These are phyloP conservation scores for Onthophagus sagittarius DNA, from an alignment of 2,888 invertebrate genomes.

Conservation along the genomic window DNA sequence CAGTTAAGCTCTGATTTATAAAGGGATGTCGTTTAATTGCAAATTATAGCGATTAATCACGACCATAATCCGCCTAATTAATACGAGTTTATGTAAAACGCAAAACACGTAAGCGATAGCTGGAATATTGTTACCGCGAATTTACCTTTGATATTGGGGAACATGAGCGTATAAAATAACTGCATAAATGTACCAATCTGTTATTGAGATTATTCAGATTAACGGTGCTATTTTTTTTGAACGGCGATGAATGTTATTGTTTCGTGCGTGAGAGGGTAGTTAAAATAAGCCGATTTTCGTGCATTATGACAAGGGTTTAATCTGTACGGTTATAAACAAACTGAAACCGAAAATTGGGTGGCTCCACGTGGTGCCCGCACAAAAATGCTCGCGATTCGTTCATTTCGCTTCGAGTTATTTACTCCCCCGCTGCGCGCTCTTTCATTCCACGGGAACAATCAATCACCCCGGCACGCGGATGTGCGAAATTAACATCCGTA, in stretches of 20 bases:
- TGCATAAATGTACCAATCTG: constrained; percentile 5
- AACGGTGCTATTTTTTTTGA: constrained; percentile 18
- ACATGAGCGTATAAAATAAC: neutral
- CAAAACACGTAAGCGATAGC: constrained; percentile 8
- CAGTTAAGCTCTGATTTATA: constrained; percentile 8
- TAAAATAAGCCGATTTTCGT: neutral
- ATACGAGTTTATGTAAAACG: constrained; percentile 12
- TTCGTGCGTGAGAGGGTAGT: neutral
- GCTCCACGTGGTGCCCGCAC: neutral
- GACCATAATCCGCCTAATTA: constrained; percentile 12
- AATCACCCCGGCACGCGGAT: constrained; percentile 1
- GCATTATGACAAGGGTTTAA: constrained; percentile 18
- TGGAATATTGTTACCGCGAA: neutral
- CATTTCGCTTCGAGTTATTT: neutral
- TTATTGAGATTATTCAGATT: constrained; percentile 4
- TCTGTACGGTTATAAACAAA: constrained; percentile 18
- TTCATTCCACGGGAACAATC: constrained; percentile 6
- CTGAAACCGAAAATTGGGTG: constrained; percentile 1
- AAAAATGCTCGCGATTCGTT: neutral
- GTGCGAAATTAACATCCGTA: constrained; percentile 13
- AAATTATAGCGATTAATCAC: constrained; percentile 12
- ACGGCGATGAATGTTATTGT: neutral
- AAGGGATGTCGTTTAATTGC: constrained; percentile 8
- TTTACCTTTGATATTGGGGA: neutral
- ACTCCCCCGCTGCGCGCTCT: neutral